Evolutionary conservation across 2,888 invertebrate species (phyloP), one percentile per base, ranked within the genome.

Genomic region (Hofmannophila pseudospretella): DNA sequence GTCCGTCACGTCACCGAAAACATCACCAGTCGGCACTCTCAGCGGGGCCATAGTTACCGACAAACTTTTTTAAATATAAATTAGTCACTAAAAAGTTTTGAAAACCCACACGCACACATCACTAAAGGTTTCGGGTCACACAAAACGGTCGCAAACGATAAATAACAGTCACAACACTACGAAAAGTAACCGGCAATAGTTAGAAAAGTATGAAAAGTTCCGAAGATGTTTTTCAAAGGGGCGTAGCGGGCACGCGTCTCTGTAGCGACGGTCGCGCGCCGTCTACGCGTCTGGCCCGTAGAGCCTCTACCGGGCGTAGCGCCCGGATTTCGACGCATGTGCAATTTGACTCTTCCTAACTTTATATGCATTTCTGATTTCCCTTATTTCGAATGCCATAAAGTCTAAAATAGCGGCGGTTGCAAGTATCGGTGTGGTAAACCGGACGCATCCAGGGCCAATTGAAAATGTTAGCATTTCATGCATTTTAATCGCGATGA

Each of bases 201-300:
- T 70, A 69, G 67, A 76, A 79, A 81, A 80, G 78, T 82, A 76
- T 71, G 67, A 78, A 80, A 82, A 85, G 84, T 84, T 82, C 67
- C 69, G 73, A 53, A 54, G 53, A 47, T 45, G 47, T 41, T 42
- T 53, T 58, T 64, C 52, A 55, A 42, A 42, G 48, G 40, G 29
- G 61, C 69, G 76, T 76, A 75, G 74, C 62, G 66, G 69, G 59
- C 7, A 20, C 29, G 71, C 74, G 78, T 58, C 71, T 61, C 68
- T 51, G 57, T 49, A 49, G 47, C 27, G 27, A 7, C 82, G 82
- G 60, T 67, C 67, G 67, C 54, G 56, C 78, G 81, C 82, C 79
- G 74, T 81, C 77, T 85, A 37, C 41, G 32, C 20, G 36, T 19
- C 34, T 28, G 28, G 26, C 19, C 26, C 29, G 74, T 67, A 69